Base-by-base conservation (phyloP, 2,797 vertebrate genomes). In the Pantherophis alleghaniensis region DNA sequence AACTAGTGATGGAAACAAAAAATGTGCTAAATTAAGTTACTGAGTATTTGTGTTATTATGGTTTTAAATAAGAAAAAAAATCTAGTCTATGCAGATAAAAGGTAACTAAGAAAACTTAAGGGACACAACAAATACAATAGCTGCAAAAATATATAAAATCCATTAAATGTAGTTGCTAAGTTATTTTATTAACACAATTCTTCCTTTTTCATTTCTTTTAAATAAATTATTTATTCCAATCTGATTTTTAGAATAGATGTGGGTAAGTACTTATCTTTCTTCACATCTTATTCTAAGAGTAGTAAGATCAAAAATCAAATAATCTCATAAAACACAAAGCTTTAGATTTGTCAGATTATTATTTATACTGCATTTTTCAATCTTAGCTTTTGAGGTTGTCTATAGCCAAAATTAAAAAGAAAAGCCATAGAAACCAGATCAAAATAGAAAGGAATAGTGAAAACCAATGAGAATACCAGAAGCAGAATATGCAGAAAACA, bases 21-120 rank as follows among this genome's bases (percentile, higher is more conserved):
- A 94, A 94, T 95, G 96, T 96, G 95, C 96, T 97, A 97, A 95
- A 96, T 95, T 94, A 94, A 93, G 94, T 95, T 95, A 94, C 93
- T 95, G 94, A 92, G 87, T 89, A 96, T 97, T 96, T 94, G 95
- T 95, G 96, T 93, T 94, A 94, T 96, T 96, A 96, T 87, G 94
- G 94, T 88, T 24, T 42, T 22, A 42, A 79, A 20, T 42, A 42
- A 79, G 42, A 42, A 66, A 32, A 42, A 42, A 42, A 79, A 42
- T 10, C 9, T 79, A 79, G 37, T 42, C 22, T 79, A 79, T 79
- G 18, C 37, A 83, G 37, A 47, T 47, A 20, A 83, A 83, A 83
- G 20, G 37, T 83, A 83, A 24, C 20, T 83, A 83, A 83, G 10
- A 24, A 12, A 83, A 83, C 0, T 83, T 83, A 47, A 83, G 37